Percentiles rank a stretch among this genome's conserved stretches.
Evolutionary conservation across 1,140 invertebrate species (phyloP).

Genomic region (Trinorchestia longiramus): DNA sequence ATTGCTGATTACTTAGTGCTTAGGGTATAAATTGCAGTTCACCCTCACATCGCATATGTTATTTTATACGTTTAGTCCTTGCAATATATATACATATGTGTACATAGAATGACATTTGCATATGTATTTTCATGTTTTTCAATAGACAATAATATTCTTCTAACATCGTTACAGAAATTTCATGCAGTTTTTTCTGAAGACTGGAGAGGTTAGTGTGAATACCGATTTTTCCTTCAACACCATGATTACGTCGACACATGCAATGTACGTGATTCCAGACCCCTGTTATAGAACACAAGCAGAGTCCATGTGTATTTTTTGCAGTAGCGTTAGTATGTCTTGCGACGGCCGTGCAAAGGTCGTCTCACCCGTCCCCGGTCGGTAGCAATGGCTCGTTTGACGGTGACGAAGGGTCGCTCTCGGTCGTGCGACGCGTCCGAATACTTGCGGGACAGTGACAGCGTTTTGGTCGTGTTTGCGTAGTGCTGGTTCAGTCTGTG

Average conservation of each 20-base stretch:
- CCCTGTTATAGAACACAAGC: background rate
- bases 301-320: background rate
- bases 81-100: too few species aligned
- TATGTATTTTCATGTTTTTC: background rate
- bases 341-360: background rate
- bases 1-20: too few species aligned
- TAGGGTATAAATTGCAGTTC: too few species aligned
- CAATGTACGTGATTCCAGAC: background rate
- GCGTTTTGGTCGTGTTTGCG: slow-evolving; percentile 68
- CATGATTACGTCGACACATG: background rate
- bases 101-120: background rate
- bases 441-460: slow-evolving; percentile 71
- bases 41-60: too few species aligned
- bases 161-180: background rate
- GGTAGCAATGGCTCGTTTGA: slow-evolving; percentile 76
- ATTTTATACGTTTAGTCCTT: too few species aligned
- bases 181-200: background rate
- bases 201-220: background rate
- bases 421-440: slow-evolving; percentile 73
- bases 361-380: slow-evolving; percentile 46
- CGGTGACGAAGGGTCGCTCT: slow-evolving; percentile 77
- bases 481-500: slow-evolving; percentile 52
- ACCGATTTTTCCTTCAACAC: background rate
- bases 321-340: background rate
- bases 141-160: background rate